These are phyloP conservation scores for Phengaris alcon DNA, from an alignment of 2,888 invertebrate genomes.

Conservation along the genomic window DNA sequence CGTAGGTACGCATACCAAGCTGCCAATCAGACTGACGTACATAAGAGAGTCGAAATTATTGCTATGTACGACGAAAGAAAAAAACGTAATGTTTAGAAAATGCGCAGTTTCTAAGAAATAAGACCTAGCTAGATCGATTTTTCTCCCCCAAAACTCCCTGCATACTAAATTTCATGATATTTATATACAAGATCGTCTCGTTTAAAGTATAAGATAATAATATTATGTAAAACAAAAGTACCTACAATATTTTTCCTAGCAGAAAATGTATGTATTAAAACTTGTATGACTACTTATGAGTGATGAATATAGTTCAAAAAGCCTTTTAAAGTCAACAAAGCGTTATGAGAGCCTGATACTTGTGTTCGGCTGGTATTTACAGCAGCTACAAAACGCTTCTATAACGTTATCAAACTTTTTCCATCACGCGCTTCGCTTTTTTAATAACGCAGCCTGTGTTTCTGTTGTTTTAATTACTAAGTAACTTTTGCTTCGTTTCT, in stretches of 20 bases:
- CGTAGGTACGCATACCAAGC: too few species aligned
- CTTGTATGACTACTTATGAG: conserved; percentile 6
- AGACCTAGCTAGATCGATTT: too few species aligned
- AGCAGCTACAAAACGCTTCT: conserved; percentile 27
- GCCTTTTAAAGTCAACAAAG: background rate
- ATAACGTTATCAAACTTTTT: conserved; percentile 29
- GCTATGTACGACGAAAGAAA: too few species aligned
- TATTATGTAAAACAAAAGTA: background rate
- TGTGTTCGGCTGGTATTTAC: conserved; percentile 21
- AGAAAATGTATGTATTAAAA: background rate
- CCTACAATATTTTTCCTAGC: background rate
- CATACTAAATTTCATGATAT: too few species aligned
- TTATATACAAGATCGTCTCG: too few species aligned
- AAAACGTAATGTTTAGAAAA: too few species aligned
- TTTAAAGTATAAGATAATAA: background rate
- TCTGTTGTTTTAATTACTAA: conserved; percentile 14
- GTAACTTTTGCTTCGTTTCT: background rate
- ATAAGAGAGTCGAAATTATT: too few species aligned
- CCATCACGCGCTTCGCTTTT: conserved; percentile 14
- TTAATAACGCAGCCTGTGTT: conserved; percentile 13
- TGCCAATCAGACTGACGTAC: too few species aligned
- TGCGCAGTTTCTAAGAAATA: too few species aligned
- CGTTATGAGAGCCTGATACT: conserved; percentile 6
- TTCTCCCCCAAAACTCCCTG: too few species aligned
- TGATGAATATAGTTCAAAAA: conserved; percentile 15